Percentiles rank a stretch among this genome's conserved stretches.
Evolutionary conservation across 1,140 invertebrate species (phyloP).

Genomic region (Papilio helenus): DNA sequence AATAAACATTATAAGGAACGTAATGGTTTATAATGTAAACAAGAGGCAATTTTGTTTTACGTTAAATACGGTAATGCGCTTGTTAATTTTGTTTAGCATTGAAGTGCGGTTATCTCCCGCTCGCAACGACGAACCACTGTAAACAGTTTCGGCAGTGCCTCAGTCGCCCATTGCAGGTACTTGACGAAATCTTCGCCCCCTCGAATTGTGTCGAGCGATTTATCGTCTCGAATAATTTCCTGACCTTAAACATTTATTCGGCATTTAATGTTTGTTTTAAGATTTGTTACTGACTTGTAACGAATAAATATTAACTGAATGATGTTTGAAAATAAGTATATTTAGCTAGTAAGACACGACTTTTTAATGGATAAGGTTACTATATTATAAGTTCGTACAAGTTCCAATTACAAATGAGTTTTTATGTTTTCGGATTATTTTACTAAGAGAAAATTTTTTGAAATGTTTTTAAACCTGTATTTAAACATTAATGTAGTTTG

Average conservation of each 20-base stretch:
- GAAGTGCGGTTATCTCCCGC: conserved; percentile 56
- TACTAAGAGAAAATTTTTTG: not conserved
- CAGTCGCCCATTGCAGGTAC: conserved; percentile 31
- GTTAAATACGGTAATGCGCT: conserved; percentile 48
- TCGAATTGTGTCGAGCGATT: conserved; percentile 36
- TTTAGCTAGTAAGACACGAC: not conserved
- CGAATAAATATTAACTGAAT: not conserved
- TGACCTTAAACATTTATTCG: conserved; percentile 16
- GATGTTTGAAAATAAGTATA: not conserved
- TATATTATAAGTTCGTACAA: too few relatives aligned
- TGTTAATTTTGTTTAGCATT: conserved; percentile 57
- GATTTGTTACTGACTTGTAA: not conserved
- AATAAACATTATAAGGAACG: not conserved
- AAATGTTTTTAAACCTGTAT: too few relatives aligned
- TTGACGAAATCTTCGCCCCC: conserved; percentile 38
- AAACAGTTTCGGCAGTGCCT: conserved; percentile 37
- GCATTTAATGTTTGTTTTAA: conserved; percentile 1
- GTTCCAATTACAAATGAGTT: not conserved
- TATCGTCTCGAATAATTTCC: conserved; percentile 31
- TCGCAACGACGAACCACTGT: conserved; percentile 50
- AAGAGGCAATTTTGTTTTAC: not conserved
- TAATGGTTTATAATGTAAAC: not conserved
- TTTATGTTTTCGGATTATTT: not conserved
- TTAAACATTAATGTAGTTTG: too few relatives aligned
- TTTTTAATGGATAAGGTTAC: not conserved